phyloP scores from a whole-genome alignment of 1,140 invertebrate genomes.

The Eurosta solidaginis region DNA sequence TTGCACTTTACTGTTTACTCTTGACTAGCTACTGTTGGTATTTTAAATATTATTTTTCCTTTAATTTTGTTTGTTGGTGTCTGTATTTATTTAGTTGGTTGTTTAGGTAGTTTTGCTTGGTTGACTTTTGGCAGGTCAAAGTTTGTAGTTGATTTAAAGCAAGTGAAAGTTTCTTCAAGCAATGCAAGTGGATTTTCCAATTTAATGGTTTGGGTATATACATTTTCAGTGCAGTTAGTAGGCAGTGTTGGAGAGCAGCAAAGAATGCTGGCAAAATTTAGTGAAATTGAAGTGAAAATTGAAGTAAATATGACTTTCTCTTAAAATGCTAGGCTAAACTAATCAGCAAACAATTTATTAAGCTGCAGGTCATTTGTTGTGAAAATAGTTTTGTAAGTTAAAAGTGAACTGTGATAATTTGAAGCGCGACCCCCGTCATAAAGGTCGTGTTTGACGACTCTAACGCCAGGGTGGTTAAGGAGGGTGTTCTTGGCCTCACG shows the following conservation, averaged over 20 bases:
- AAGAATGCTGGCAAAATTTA: not conserved
- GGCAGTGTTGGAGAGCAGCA: not conserved
- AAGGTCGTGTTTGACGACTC: too few species aligned
- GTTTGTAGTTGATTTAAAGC: slow-evolving; percentile 15
- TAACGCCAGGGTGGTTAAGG: too few species aligned
- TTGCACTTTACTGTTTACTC: not conserved
- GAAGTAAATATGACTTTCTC: not conserved
- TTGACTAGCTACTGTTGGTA: not conserved
- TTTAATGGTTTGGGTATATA: slow-evolving; percentile 26
- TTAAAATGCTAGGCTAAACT: not conserved
- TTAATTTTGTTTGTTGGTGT: not conserved
- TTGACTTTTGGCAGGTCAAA: slow-evolving; percentile 13
- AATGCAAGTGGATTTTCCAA: slow-evolving; percentile 3
- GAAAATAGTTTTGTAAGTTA: too few species aligned
- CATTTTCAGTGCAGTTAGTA: too few species aligned
- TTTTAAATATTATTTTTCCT: not conserved
- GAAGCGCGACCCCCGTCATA: too few species aligned
- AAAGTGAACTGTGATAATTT: too few species aligned
- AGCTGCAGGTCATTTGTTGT: not conserved
- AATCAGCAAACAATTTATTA: not conserved
- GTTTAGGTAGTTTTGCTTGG: not conserved
- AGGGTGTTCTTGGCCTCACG: too few species aligned
- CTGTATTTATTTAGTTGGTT: not conserved
- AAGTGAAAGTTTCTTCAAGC: slow-evolving; percentile 1
- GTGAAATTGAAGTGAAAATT: not conserved